phyloP scores from a whole-genome alignment of 2,113 vertebrate genomes.

The Herpailurus yagouaroundi region DNA sequence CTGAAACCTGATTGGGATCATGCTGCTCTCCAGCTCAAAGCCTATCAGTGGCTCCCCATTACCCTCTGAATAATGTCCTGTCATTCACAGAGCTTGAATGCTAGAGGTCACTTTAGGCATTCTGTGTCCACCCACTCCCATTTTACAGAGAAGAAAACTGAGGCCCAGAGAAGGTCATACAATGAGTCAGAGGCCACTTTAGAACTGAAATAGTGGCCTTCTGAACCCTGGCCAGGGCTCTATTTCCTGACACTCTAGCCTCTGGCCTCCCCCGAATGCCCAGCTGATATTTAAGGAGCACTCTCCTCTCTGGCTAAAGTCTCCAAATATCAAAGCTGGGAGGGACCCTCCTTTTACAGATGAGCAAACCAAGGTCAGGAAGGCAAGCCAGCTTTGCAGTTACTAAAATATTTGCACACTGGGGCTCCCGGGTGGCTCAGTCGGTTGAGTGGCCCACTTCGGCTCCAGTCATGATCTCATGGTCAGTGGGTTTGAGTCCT shows the following conservation, averaged over 20 bases:
- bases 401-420: background rate
- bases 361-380: background rate
- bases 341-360: background rate
- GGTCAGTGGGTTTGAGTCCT: too few species aligned
- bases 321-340: background rate
- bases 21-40: background rate
- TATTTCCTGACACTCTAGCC: background rate
- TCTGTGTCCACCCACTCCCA: background rate
- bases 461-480: too few species aligned
- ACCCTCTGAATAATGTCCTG: background rate
- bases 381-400: background rate
- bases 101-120: background rate
- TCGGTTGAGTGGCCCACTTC: too few species aligned
- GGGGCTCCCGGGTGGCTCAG: too few species aligned
- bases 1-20: background rate
- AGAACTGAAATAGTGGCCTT: background rate
- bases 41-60: background rate
- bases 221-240: background rate
- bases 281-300: background rate
- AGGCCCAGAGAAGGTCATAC: background rate
- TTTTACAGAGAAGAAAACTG: background rate
- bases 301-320: background rate
- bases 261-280: background rate
- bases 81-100: background rate
- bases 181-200: background rate